These are phyloP conservation scores for Nebria salina DNA, from an alignment of 2,888 invertebrate species.

Conservation along the genomic window DNA sequence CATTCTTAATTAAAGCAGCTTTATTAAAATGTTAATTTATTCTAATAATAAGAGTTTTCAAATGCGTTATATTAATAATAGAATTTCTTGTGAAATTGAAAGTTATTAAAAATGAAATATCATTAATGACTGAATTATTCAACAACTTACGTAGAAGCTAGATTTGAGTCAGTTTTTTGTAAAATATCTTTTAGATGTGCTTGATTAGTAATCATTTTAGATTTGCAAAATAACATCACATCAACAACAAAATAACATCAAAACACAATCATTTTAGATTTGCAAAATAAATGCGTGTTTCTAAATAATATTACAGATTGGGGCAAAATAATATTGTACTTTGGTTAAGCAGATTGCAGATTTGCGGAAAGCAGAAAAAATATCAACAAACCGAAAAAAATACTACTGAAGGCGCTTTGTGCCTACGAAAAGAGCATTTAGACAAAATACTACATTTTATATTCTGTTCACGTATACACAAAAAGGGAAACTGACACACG, in stretches of 20 bases:
- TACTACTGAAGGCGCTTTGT: slow-evolving; percentile 32
- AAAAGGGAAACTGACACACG: slow-evolving; percentile 2
- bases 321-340: background rate
- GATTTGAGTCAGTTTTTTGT: too few relatives aligned
- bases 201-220: background rate
- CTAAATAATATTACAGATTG: background rate
- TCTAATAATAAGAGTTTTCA: background rate
- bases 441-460: slow-evolving; percentile 26
- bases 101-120: background rate
- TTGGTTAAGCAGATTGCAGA: background rate
- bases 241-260: too few relatives aligned
- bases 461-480: slow-evolving; percentile 35
- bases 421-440: slow-evolving; percentile 21
- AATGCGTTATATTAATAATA: background rate
- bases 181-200: too few relatives aligned
- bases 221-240: background rate
- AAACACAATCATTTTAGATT: background rate
- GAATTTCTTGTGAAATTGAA: background rate
- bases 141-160: too few relatives aligned
- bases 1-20: background rate
- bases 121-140: background rate
- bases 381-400: slow-evolving; percentile 31
- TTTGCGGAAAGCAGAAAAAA: slow-evolving; percentile 22
- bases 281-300: background rate
- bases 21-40: background rate